Conservation (phyloP, 92 coral and sea anemone genomes). For the Ricordea florida region DNA sequence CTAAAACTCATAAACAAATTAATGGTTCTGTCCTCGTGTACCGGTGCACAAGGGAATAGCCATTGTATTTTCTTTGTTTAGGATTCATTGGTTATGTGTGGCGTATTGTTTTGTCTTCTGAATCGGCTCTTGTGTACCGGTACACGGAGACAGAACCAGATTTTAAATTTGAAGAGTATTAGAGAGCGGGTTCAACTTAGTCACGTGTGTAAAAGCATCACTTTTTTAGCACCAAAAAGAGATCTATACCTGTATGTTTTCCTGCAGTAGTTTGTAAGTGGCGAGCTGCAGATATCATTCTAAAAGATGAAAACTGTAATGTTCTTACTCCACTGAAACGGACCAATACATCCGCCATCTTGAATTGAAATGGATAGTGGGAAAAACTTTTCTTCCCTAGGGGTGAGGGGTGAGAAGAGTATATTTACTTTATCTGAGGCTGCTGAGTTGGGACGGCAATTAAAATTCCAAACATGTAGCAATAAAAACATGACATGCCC, state of each 20-base stretch:
- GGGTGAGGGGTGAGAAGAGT: not conserved
- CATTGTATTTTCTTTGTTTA: no score
- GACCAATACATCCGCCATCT: constrained; percentile 27
- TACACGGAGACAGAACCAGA: no score
- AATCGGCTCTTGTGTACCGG: no score
- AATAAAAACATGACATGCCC: not conserved
- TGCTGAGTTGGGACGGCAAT: not conserved
- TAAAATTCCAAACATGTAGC: not conserved
- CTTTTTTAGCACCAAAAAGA: not conserved
- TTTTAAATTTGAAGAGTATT: no score
- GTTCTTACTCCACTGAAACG: not conserved
- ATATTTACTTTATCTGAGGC: not conserved
- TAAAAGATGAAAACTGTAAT: not conserved
- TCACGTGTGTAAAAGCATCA: no score
- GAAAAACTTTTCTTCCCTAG: not conserved
- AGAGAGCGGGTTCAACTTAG: no score
- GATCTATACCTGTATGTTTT: not conserved
- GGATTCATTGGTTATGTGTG: no score
- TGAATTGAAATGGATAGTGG: not conserved
- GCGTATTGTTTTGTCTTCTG: no score
- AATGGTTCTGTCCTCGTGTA: no score
- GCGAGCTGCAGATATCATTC: not conserved
- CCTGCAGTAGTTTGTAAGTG: not conserved
- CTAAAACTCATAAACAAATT: no score
- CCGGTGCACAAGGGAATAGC: no score